Percentiles rank a stretch among this genome's conserved stretches.
Evolutionary conservation across 2,888 invertebrate genomes (phyloP).

Genomic region (Synanthedon andrenaeformis): DNA sequence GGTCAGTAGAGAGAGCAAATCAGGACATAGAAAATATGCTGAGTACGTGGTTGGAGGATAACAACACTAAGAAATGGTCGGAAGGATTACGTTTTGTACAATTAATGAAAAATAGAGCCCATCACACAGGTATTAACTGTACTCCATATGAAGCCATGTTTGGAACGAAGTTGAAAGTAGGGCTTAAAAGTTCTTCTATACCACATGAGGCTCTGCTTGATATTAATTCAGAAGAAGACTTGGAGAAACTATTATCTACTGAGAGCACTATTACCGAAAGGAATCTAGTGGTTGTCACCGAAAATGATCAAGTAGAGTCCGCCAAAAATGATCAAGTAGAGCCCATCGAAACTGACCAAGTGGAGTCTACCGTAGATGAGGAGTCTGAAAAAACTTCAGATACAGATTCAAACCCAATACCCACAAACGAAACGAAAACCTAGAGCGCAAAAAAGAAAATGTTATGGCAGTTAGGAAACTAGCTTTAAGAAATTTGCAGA

Average conservation of each 20-base stretch:
- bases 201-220: slow-evolving; percentile 3
- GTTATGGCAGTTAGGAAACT: not conserved
- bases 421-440: not conserved
- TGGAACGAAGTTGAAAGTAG: slow-evolving; percentile 12
- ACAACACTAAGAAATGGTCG: slow-evolving; percentile 30
- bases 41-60: slow-evolving; percentile 27
- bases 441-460: slow-evolving; percentile 1
- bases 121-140: slow-evolving; percentile 27
- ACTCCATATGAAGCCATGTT: slow-evolving; percentile 32
- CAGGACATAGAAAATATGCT: slow-evolving; percentile 35
- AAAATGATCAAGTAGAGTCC: not conserved
- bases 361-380: not conserved
- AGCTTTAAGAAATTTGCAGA: not conserved
- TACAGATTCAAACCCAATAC: not conserved
- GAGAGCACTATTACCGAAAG: slow-evolving; percentile 1
- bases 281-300: slow-evolving; percentile 1
- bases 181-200: slow-evolving; percentile 7
- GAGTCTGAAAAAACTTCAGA: not conserved
- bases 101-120: slow-evolving; percentile 35
- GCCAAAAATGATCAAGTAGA: too few species aligned
- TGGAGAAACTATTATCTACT: slow-evolving; percentile 6
- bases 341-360: not conserved
- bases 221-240: slow-evolving; percentile 5
- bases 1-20: slow-evolving; percentile 26
- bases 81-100: slow-evolving; percentile 37